These are phyloP conservation scores for Plestiodon gilberti DNA, from an alignment of 2,113 vertebrate species.

Conservation along the genomic window DNA sequence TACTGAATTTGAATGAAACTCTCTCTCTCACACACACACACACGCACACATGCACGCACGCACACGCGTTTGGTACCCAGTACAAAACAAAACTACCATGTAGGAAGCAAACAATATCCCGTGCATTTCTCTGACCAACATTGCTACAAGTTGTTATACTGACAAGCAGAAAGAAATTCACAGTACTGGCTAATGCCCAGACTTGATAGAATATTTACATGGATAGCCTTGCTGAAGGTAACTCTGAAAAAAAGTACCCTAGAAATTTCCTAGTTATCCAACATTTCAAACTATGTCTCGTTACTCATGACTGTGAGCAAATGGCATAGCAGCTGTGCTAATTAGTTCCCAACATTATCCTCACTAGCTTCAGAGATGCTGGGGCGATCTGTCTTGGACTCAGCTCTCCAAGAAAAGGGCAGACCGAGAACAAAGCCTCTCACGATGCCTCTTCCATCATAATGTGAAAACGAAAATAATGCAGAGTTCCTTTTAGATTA, in stretches of 20 bases:
- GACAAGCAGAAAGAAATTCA: not conserved
- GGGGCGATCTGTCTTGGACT: slow-evolving; percentile 2
- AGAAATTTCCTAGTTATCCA: slow-evolving; percentile 1
- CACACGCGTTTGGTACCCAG: not conserved
- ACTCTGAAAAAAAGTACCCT: not conserved
- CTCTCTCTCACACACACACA: no score
- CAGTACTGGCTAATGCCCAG: not conserved
- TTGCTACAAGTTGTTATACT: not conserved
- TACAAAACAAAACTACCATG: not conserved
- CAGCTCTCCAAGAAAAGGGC: not conserved
- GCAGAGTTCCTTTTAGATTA: not conserved
- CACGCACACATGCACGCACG: not conserved
- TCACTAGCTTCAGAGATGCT: slow-evolving; percentile 6
- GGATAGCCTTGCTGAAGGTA: not conserved
- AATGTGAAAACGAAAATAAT: not conserved
- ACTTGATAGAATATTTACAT: not conserved
- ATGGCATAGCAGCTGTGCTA: not conserved
- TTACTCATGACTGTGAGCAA: slow-evolving; percentile 13
- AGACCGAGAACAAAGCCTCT: not conserved
- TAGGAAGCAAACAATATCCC: not conserved
- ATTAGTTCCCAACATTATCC: not conserved
- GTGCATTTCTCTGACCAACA: not conserved
- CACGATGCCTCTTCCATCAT: not conserved
- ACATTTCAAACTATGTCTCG: not conserved
- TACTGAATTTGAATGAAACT: not conserved